These are phyloP conservation scores for Hylomyscus alleni DNA, from an alignment of 2,797 vertebrate genomes.

Conservation along the genomic window DNA sequence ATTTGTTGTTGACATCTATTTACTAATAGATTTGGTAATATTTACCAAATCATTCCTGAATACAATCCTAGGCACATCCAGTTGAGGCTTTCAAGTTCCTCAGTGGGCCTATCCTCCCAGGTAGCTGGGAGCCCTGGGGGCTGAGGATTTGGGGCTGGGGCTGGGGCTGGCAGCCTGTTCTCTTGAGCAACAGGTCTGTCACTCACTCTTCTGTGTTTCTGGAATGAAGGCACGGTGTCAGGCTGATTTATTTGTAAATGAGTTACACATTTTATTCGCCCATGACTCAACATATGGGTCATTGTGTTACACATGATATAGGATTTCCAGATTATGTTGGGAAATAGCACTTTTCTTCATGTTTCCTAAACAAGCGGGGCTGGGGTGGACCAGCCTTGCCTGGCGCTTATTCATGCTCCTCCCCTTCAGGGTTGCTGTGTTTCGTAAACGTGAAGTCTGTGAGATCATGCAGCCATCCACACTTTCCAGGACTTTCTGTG, in stretches of 20 bases:
- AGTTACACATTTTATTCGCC: constrained; percentile 86
- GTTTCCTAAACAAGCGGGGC: background rate
- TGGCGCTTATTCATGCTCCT: constrained; percentile 30
- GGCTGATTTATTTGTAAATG: constrained; percentile 84
- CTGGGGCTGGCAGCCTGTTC: background rate
- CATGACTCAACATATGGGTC: constrained; percentile 88
- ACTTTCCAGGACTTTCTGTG: background rate
- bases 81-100: background rate
- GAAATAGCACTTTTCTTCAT: constrained; percentile 85
- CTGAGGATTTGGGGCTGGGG: background rate
- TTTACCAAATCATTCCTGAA: background rate
- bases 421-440: background rate
- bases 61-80: background rate
- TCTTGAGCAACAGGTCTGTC: background rate
- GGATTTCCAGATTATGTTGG: constrained; percentile 89
- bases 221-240: constrained; percentile 75
- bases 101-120: fast-evolving
- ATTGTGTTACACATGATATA: constrained; percentile 86
- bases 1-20: background rate
- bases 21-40: too few species aligned
- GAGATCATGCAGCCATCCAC: background rate
- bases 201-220: constrained; percentile 78
- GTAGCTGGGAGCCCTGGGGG: background rate
- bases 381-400: constrained; percentile 81
- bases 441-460: too few species aligned